A percentile compares a stretch with the other conserved stretches of the same genome.
Evolutionary conservation across 2,797 vertebrate species (phyloP).

Genomic region (Pteropus rufus): DNA sequence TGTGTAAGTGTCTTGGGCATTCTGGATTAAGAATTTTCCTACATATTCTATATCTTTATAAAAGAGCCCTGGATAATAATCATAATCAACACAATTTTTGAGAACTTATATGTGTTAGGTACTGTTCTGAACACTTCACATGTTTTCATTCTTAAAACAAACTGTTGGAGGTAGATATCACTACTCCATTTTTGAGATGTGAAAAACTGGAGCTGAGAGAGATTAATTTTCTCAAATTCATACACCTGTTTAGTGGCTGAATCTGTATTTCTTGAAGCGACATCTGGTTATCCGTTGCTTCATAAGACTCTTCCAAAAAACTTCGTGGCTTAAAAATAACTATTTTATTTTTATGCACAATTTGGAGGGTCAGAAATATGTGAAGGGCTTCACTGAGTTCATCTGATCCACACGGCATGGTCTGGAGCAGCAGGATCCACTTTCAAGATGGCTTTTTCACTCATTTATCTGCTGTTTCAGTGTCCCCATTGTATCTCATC

Average conservation of each 20-base stretch:
- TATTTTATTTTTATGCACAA: background rate
- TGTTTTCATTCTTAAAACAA: background rate
- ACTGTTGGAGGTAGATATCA: background rate
- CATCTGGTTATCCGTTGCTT: background rate
- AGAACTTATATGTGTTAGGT: background rate
- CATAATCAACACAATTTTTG: background rate
- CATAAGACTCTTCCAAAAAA: background rate
- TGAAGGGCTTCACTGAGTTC: background rate
- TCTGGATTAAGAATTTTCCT: background rate
- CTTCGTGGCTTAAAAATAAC: background rate
- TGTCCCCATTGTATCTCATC: background rate
- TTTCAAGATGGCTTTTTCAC: background rate
- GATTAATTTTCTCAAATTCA: background rate
- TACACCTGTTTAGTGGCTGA: background rate
- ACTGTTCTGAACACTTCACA: background rate
- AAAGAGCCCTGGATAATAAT: background rate
- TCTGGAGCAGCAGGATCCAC: background rate
- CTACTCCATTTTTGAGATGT: background rate
- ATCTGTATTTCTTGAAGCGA: background rate
- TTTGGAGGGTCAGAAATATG: background rate
- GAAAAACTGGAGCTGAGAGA: background rate
- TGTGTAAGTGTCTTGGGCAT: background rate
- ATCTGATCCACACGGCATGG: background rate
- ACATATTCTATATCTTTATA: background rate
- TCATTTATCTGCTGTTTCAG: fast-evolving